Evolutionary conservation across 1,140 invertebrate genomes (phyloP), one percentile per base, ranked within the genome.

Genomic region (Leptopilina clavipes): DNA sequence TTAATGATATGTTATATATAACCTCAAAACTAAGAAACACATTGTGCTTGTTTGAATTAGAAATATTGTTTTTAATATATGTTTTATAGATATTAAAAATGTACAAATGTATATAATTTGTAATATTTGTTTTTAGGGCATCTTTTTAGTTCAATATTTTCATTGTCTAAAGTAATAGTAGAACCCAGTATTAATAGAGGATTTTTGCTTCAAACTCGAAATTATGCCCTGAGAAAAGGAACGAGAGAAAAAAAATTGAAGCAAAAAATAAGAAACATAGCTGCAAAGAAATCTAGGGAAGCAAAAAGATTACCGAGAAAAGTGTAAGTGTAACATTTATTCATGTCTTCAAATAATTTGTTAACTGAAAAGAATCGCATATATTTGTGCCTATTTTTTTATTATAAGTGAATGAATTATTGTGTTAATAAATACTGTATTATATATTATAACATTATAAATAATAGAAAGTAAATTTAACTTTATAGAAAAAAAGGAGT

Each of bases 191-290:
- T 65, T 65, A 6, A 65, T 31, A 5, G 22, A 72, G 75, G 56
- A 44, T 52, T 73, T 71, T 79, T 87, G 9, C 72, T 86, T 31
- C 91, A 91, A 85, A 75, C 83, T 19, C 84, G 92, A 71, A 83
- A 90, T 73, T 93, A 92, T 90, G 95, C 95, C 14, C 95, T 95
- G 10, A 91, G 95, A 74, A 96, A 94, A 89, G 94, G 95, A 76
- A 95, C 94, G 7, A 91, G 95, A 79, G 94, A 94, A 76, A 94
- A 91, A 25, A 94, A 94, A 72, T 93, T 93, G 70, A 95, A 94
- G 89, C 92, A 94, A 45, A 95, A 95, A 87, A 91, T 92, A 37
- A 65, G 12, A 65, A 65, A 65, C 5, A 65, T 65, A 37, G 93
- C 93, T 84, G 91, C 94, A 12, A 83, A 82, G 93, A 85, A 94